These are phyloP conservation scores for Spodoptera exigua DNA, from an alignment of 2,888 invertebrate genomes.

Conservation along the genomic window DNA sequence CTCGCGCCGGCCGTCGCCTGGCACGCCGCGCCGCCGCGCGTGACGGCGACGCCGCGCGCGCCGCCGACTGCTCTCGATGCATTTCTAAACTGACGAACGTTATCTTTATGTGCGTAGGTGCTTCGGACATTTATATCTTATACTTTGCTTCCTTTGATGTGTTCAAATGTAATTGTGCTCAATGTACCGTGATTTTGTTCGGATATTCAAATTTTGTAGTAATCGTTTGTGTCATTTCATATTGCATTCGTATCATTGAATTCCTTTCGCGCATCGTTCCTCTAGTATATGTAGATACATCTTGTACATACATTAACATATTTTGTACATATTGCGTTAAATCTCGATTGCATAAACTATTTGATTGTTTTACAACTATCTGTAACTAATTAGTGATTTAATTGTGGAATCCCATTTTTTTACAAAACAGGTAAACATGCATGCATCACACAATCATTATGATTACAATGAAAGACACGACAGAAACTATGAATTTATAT, in stretches of 20 bases:
- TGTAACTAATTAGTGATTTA: slow-evolving; percentile 45
- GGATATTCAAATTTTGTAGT: slow-evolving; percentile 60
- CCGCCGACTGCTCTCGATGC: slow-evolving; percentile 55
- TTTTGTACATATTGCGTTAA: slow-evolving; percentile 53
- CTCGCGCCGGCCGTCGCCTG: slow-evolving; percentile 32
- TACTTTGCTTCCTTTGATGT: slow-evolving; percentile 84
- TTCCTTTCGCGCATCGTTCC: slow-evolving; percentile 39
- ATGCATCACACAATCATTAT: slow-evolving; percentile 30
- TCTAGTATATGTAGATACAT: slow-evolving; percentile 44
- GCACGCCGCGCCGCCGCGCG: slow-evolving; percentile 8
- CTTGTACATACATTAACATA: slow-evolving; percentile 43
- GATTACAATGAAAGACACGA: slow-evolving; percentile 31
- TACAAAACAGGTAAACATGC: slow-evolving; percentile 29
- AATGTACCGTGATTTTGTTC: slow-evolving; percentile 73
- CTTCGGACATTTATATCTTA: slow-evolving; percentile 68
- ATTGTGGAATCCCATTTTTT: slow-evolving; percentile 40
- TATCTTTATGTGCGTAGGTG: slow-evolving; percentile 64
- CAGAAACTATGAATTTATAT: slow-evolving; percentile 30
- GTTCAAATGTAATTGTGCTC: slow-evolving; percentile 85
- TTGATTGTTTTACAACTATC: slow-evolving; percentile 45
- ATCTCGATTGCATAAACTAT: slow-evolving; percentile 60
- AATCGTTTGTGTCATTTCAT: slow-evolving; percentile 46
- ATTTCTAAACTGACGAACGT: slow-evolving; percentile 60
- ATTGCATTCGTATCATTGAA: slow-evolving; percentile 42
- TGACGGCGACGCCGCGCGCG: slow-evolving; percentile 25